These are phyloP conservation scores for Labroides dimidiatus DNA, from an alignment of 2,797 vertebrate species.

Conservation along the genomic window DNA sequence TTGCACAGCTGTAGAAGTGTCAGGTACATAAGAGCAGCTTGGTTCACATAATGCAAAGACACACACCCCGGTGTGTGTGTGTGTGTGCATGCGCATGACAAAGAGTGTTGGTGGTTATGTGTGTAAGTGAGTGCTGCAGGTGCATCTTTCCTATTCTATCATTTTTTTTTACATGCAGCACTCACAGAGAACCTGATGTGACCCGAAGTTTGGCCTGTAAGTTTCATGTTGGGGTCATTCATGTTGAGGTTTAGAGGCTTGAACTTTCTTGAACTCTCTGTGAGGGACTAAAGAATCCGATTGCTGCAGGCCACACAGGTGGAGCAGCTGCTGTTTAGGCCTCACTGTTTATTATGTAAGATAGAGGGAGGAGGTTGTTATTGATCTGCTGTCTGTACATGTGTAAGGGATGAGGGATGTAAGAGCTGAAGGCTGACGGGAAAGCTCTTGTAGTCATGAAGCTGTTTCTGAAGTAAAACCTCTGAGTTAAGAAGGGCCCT, in stretches of 20 bases:
- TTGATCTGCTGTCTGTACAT: constrained; percentile 53
- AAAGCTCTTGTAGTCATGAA: constrained; percentile 46
- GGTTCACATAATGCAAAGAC: constrained; percentile 53
- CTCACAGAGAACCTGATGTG: no score
- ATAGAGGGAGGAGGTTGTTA: constrained; percentile 36
- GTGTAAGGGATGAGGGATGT: constrained; percentile 6
- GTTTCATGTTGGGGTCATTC: not conserved
- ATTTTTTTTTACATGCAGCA: constrained; percentile 8
- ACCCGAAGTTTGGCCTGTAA: no score
- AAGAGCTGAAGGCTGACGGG: not conserved
- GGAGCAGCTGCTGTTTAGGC: constrained; percentile 55
- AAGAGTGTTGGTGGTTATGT: not conserved
- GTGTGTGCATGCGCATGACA: not conserved
- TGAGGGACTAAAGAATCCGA: constrained; percentile 42
- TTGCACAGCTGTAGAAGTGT: constrained; percentile 29
- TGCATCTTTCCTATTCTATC: constrained; percentile 15
- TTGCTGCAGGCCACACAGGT: constrained; percentile 62
- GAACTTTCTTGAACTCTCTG: constrained; percentile 36
- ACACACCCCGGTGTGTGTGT: constrained; percentile 17
- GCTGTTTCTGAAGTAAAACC: constrained; percentile 22
- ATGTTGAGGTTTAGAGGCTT: no score
- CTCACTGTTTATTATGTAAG: constrained; percentile 61
- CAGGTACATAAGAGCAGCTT: constrained; percentile 29
- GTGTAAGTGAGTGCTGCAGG: constrained; percentile 9
- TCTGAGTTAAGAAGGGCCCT: constrained; percentile 26